Base-by-base conservation (phyloP, 2,113 vertebrate species). In the Oostethus manadensis region DNA sequence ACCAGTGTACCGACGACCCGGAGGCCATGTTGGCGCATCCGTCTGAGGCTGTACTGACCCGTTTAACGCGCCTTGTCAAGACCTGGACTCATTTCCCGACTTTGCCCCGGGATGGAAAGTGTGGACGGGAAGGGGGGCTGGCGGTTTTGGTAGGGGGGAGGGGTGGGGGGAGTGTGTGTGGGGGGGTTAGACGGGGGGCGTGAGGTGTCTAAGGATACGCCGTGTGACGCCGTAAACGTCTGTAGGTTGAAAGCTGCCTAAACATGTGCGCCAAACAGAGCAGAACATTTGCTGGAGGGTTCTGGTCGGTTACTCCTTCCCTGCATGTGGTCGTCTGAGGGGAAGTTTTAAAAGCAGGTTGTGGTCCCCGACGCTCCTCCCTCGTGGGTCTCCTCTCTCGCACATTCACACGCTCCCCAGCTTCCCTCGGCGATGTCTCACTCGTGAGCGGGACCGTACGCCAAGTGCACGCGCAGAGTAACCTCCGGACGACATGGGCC, bases 251-350 rank as follows among this genome's bases (percentile, higher is more conserved):
- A 4, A 55, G 10, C 53, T 21, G 53, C 18, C 53, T 40, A 55
- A 55, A 55, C 53, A 40, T 3, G 7, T 7, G 18, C 13, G 18
- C n/a, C 51, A 14, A 13, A 58, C 23, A 38, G 57, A 53, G 44
- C 59, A 50, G 65, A 76, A 57, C 78, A 73, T 79, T 71, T 79
- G 73, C 64, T 61, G 47, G 15, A 64, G 61, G 69, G 47, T 54
- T 49, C 66, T 55, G 53, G 33, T 77, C 58, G 74, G 80, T 85
- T 77, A 87, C 84, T 83, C 88, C 84, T 82, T 87, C 86, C 78
- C 80, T 47, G 58, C 68, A 80, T 83, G 87, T 68, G 84, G 84
- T 80, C 42, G 70, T 82, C 78, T 82, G 67, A 70, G 77, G 76
- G 76, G 73, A 87, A 70, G 64, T 44, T 75, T 81, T 86, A 75